Base-by-base conservation (phyloP, 1,140 invertebrate genomes). In the Solenopsis invicta region DNA sequence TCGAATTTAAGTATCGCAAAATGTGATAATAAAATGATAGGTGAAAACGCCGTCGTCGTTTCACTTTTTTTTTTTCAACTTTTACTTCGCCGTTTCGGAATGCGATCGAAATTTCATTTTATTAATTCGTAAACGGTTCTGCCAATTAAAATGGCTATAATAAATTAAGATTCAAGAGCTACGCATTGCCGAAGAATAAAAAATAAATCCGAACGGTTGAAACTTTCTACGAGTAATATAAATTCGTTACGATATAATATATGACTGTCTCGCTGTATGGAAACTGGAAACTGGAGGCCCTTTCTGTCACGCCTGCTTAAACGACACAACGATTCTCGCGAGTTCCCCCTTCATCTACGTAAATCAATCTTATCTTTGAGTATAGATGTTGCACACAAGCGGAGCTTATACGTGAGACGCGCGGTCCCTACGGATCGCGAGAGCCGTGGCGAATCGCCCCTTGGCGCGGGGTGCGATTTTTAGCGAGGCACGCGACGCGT, bases 401-500 rank as follows among this genome's bases (percentile, higher is more conserved):
- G 18, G 67, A 74, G 54, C 59, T 61, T 48, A 62, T 29, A 74
- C 24, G 69, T 29, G 54, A 61, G 45, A 74, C 54, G 41, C 67
- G 41, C 56, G 54, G 41, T 64, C 69, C 75, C 72, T 64, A 21
- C 5, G 61, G 54, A 78, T 59, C 16, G 76, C 71, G 89, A 92
- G 76, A 21, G 86, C 64, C 87, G 62, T 92, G 69, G 34, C 88
- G 90, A 91, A 92, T 92, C 71, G 18, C 16, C 72, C 86, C 81
- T 88, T 54, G 62, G n/a, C 41, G 24, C 77, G 76, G 21, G 80
- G 80, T 61, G 24, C 56, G 62, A 69, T 91, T 80, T 85, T 88
- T 71, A 88, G 59, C 54, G 66, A 87, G 37, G 78, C 86, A 76
- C 76, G 78, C 82, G 76, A 85, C 87, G 90, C 91, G 92, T 93